Evolutionary conservation across 2,888 invertebrate genomes (phyloP).

Genomic region (Megaustenia siamemsis): DNA sequence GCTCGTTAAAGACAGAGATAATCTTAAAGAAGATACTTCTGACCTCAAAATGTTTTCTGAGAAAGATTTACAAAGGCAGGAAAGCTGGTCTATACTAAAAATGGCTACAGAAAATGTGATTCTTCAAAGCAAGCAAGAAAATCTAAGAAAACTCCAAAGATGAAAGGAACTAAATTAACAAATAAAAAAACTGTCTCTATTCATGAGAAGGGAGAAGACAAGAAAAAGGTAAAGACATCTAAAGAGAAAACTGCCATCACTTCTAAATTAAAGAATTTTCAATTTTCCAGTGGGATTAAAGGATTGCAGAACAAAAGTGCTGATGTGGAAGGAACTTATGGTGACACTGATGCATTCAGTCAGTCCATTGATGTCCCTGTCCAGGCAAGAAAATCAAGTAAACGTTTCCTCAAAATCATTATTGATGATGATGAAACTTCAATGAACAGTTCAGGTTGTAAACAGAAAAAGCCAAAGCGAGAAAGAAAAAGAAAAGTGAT

Average conservation of each 20-base stretch:
- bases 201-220: not conserved
- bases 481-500: conserved; percentile 20
- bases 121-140: not conserved
- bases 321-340: not conserved
- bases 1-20: conserved; percentile 20
- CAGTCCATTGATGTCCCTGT: not conserved
- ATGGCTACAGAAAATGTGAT: conserved; percentile 10
- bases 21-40: not conserved
- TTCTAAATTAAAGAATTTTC: not conserved
- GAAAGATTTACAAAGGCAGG: conserved; percentile 31
- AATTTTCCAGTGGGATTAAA: not conserved
- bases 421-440: not conserved
- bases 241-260: not conserved
- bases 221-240: not conserved
- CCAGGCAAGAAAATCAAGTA: not conserved
- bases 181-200: not conserved
- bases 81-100: conserved; percentile 42
- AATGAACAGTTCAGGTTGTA: not conserved
- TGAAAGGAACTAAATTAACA: not conserved
- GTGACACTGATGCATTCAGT: not conserved
- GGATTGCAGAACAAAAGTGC: not conserved
- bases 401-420: not conserved
- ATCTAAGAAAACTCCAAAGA: not conserved
- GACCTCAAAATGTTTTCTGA: conserved; percentile 36
- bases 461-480: not conserved